A percentile compares a stretch with the other conserved stretches of the same genome.
Conservation (phyloP, 2,797 vertebrate species). For the Malacoctenus gilli region DNA sequence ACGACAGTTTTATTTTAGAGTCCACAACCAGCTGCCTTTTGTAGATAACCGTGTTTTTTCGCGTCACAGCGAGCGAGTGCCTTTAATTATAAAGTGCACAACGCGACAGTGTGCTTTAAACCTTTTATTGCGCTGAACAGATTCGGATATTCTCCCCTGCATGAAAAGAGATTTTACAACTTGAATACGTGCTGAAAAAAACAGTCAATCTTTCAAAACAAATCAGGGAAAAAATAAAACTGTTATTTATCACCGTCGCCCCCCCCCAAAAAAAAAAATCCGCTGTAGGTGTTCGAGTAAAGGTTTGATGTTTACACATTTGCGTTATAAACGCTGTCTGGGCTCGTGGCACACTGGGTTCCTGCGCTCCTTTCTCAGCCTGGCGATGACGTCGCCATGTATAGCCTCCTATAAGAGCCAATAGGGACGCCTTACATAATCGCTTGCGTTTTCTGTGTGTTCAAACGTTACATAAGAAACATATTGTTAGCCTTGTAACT, state of each 20-base stretch:
- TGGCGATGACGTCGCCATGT: constrained; percentile 62
- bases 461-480: constrained; percentile 67
- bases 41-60: too few species aligned
- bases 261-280: too few species aligned
- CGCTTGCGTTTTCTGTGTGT: constrained; percentile 34
- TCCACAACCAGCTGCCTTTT: too few species aligned
- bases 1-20: too few species aligned
- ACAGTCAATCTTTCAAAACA: too few species aligned
- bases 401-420: constrained; percentile 50
- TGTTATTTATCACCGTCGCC: too few species aligned
- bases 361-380: constrained; percentile 10
- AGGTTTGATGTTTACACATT: too few species aligned
- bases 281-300: too few species aligned
- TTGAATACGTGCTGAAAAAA: not conserved
- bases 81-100: too few species aligned
- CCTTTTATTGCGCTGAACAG: not conserved
- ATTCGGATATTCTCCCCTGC: not conserved
- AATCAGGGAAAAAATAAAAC: too few species aligned
- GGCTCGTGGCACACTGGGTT: constrained; percentile 10
- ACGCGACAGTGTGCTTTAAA: too few species aligned
- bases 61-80: too few species aligned
- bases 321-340: not conserved
- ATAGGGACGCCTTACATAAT: constrained; percentile 65
- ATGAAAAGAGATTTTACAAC: not conserved
- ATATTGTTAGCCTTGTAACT: constrained; percentile 13